Evolutionary conservation across 2,797 vertebrate genomes (phyloP), one percentile per base, ranked within the genome.

Genomic region (Apodemus agrarius): DNA sequence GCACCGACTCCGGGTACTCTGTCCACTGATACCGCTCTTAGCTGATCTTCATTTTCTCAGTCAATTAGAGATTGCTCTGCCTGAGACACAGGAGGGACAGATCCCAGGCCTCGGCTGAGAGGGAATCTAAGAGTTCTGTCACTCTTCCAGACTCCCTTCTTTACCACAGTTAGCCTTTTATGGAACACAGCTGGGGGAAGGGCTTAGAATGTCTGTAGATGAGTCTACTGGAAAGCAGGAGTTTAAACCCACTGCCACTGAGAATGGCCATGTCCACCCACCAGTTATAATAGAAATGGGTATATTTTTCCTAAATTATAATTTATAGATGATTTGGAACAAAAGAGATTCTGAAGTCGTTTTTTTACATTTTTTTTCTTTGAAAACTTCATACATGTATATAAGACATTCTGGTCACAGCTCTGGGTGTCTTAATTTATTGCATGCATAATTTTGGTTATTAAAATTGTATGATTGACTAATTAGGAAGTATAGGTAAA

Each of bases 401-500:
- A 34, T 49, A 85, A 67, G 34, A 84, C 40, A 84, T 67, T 85
- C 83, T 85, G 61, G 67, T 13, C 16, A 95, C 69, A 31, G 54
- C 65, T 90, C 52, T 92, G 69, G 89, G 61, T 61, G 29, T 21
- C 49, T 90, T 90, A 61, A 92, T 95, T 94, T 93, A 29, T 37
- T 96, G 19, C 59, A 0, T 76, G 49, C 85, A 54, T 88, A 90
- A 78, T 94, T 46, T 24, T 88, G 24, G 7, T 46, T 93, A 61
- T 92, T 85, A 91, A 88, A 95, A 92, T 85, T 29, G 26, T 57
- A 85, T 82, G 75, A 78, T 0, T 92, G 46, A 69, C 57, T 75
- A 57, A 72, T 82, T 74, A 95, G 65, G 94, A 95, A 49, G 31
- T 40, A 82, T 90, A 92, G n/a, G 24, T 65, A 90, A 95, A 63